A percentile compares a stretch with the other conserved stretches of the same genome.
Evolutionary conservation across 2,888 invertebrate genomes (phyloP).

Genomic region (Caenorhabditis sulstoni): DNA sequence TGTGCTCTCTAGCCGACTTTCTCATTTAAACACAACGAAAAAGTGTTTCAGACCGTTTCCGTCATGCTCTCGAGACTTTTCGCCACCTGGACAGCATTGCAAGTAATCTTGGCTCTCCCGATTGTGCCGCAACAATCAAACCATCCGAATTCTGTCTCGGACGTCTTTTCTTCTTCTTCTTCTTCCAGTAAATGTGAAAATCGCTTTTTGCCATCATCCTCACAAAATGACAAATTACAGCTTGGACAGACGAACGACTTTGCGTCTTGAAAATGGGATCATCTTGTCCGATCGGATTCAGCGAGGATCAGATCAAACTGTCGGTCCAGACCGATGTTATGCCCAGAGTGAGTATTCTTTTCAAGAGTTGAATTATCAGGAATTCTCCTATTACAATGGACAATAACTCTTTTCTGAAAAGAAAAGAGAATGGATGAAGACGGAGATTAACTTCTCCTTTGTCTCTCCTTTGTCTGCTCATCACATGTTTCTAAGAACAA

Average conservation of each 20-base stretch:
- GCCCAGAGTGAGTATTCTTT: constrained; percentile 16
- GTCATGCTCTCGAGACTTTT: background rate
- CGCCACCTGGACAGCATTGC: background rate
- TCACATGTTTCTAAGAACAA: background rate
- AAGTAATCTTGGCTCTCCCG: background rate
- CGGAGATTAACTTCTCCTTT: constrained; percentile 11
- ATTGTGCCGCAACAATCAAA: background rate
- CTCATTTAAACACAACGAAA: too few relatives aligned
- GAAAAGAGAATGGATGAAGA: background rate
- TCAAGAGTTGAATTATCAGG: too few relatives aligned
- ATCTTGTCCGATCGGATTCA: constrained; percentile 61
- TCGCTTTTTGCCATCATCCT: background rate
- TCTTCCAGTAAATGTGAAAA: constrained; percentile 11
- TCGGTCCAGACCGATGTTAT: constrained; percentile 63
- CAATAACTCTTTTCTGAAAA: background rate
- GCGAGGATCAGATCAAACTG: constrained; percentile 49
- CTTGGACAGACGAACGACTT: constrained; percentile 49
- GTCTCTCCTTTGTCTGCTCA: background rate
- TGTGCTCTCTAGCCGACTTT: too few relatives aligned
- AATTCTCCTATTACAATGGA: background rate
- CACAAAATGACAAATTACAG: constrained; percentile 25
- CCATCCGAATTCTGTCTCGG: constrained; percentile 15
- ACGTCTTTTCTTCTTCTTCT: constrained; percentile 1
- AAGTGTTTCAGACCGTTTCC: too few relatives aligned
- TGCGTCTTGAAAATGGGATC: constrained; percentile 62